phyloP scores from a whole-genome alignment of 1,140 invertebrate genomes.

The Drosophila littoralis region DNA sequence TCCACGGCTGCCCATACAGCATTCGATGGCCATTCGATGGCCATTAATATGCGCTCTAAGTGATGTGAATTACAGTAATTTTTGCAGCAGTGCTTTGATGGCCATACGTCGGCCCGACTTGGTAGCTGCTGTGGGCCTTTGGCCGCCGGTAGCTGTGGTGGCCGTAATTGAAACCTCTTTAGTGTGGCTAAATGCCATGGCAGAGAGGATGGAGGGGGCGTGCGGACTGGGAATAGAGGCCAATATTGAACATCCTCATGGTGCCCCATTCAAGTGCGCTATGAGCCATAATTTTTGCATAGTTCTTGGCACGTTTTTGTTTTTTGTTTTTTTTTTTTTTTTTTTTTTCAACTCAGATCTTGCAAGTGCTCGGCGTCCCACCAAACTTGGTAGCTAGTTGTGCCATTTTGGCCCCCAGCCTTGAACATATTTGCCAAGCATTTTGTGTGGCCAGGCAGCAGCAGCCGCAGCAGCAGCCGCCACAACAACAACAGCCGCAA shows the following conservation, averaged over 20 bases:
- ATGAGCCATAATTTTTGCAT: slow-evolving; percentile 79
- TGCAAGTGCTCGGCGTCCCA: slow-evolving; percentile 34
- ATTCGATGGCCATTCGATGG: slow-evolving; percentile 65
- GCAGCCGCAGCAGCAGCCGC: slow-evolving; percentile 10
- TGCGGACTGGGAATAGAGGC: not conserved
- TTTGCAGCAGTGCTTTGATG: slow-evolving; percentile 66
- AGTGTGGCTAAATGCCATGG: slow-evolving; percentile 76
- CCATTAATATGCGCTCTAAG: slow-evolving; percentile 84
- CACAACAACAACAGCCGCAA: slow-evolving; percentile 10
- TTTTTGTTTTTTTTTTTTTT: slow-evolving; percentile 28
- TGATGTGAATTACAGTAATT: slow-evolving; percentile 84
- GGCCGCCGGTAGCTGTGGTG: slow-evolving; percentile 66
- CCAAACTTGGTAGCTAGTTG: slow-evolving; percentile 67
- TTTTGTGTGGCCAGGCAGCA: slow-evolving; percentile 66
- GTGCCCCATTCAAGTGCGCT: slow-evolving; percentile 61
- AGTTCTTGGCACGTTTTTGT: slow-evolving; percentile 77
- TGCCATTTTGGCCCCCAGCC: slow-evolving; percentile 59
- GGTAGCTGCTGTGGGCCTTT: slow-evolving; percentile 59
- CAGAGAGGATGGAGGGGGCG: not conserved
- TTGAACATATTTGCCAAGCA: slow-evolving; percentile 73
- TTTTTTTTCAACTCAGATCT: slow-evolving; percentile 60
- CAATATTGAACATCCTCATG: slow-evolving; percentile 55
- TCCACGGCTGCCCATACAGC: slow-evolving; percentile 21
- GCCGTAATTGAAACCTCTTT: slow-evolving; percentile 82
- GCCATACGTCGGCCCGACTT: slow-evolving; percentile 41